Evolutionary conservation across 2,113 vertebrate species (phyloP).

Genomic region (Myocastor coypus): DNA sequence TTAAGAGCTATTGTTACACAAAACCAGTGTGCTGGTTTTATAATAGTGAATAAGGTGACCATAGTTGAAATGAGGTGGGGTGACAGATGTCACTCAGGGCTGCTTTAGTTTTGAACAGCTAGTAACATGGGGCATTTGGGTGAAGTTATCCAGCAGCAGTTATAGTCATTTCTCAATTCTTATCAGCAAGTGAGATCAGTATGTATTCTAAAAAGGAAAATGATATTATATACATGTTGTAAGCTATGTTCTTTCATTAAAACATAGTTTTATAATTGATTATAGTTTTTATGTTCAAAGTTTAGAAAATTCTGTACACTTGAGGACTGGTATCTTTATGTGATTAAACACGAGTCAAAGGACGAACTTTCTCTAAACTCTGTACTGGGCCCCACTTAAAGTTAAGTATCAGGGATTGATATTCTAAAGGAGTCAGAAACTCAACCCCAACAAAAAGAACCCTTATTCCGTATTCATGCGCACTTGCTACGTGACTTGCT

Average conservation of each 20-base stretch:
- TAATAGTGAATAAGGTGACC: not conserved
- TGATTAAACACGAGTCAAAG: not conserved
- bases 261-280: not conserved
- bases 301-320: not conserved
- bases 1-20: not conserved
- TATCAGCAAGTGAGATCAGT: not conserved
- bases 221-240: not conserved
- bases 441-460: too few species aligned
- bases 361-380: not conserved
- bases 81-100: not conserved
- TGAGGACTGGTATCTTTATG: not conserved
- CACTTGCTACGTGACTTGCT: too few species aligned
- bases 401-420: too few species aligned
- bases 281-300: not conserved
- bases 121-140: not conserved
- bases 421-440: too few species aligned
- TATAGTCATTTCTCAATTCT: not conserved
- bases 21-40: not conserved
- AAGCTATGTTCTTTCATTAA: not conserved
- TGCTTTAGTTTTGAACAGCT: not conserved
- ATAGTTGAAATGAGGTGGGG: not conserved
- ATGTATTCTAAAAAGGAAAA: not conserved
- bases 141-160: not conserved
- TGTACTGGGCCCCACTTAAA: too few species aligned
- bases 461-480: too few species aligned